A percentile compares a stretch with the other conserved stretches of the same genome.
Conservation (phyloP, 2,113 vertebrate species). For the Callionymus lyra region DNA sequence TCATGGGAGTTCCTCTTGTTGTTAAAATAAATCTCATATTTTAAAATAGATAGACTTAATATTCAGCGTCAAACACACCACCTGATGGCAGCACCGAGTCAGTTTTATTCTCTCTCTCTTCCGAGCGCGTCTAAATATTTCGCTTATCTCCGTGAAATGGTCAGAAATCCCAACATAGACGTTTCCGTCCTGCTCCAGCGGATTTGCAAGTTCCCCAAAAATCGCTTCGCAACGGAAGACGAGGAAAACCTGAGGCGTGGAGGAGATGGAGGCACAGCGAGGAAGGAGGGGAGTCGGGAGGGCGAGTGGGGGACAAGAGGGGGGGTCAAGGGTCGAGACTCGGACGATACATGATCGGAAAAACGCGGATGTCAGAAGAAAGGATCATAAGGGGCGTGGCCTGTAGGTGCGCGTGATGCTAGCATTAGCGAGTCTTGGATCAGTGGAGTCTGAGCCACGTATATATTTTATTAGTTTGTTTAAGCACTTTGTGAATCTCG, state of each 20-base stretch:
- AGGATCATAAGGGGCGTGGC: too few relatives aligned
- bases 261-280: constrained; percentile 20
- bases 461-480: constrained; percentile 25
- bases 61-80: too few relatives aligned
- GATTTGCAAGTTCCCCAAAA: constrained; percentile 32
- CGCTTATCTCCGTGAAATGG: constrained; percentile 27
- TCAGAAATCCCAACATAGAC: constrained; percentile 37
- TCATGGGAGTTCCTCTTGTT: too few relatives aligned
- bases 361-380: too few relatives aligned
- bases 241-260: constrained; percentile 23
- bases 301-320: constrained; percentile 16
- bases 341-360: too few relatives aligned
- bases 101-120: constrained; percentile 17
- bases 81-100: too few relatives aligned
- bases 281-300: constrained; percentile 2
- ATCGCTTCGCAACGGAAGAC: constrained; percentile 26
- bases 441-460: constrained; percentile 8
- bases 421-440: constrained; percentile 21
- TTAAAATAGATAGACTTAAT: too few relatives aligned
- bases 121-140: constrained; percentile 8
- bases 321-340: too few relatives aligned
- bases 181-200: constrained; percentile 23
- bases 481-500: too few relatives aligned
- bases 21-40: too few relatives aligned
- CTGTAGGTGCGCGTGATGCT: constrained; percentile 2